Base-by-base conservation (phyloP, 1,140 invertebrate species). In the Ctenoplectra terminalis region DNA sequence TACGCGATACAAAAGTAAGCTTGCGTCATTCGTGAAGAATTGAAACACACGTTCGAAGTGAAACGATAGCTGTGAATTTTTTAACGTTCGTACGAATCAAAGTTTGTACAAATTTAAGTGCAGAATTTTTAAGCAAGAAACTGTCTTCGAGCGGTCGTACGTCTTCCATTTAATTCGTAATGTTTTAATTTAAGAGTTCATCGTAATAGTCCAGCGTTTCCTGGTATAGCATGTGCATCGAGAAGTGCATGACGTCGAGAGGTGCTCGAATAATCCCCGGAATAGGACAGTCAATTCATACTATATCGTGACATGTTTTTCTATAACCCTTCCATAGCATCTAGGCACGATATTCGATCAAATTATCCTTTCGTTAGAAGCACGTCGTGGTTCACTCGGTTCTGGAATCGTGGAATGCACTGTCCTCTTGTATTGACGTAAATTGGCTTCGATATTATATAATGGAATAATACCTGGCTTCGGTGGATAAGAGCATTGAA, bases 341-440 rank as follows among this genome's bases (percentile, higher is more conserved):
- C 20, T 46, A 5, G 15, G 3, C 71, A 46, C 13, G 52, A 34
- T 20, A 46, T 31, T 73, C 29, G 40, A 78, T 60, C 8, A 34
- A 78, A 71, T 78, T 71, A 48, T 40, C 76, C 54, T 78, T 70
- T 50, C 43, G 29, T 31, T 61, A 37, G 46, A 50, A 34, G 66
- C 20, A 31, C n/a, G 11, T 11, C 31, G 1, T 2, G 23, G 26
- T 13, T 8, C 11, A 6, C 31, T 34, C 9, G 4, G 34, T 61
- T 37, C 9, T 1, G 3, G 31, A 58, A 40, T 37, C 31, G 54
- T 5, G 15, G 66, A 73, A 60, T 23, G 20, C 26, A 7, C 6
- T 13, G 20, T n/a, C 37, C 23, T 29, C 8, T 9, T 17, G n/a
- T 31, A 37, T 31, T 46, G 43, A 4, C 56, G 40, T 61, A 73